Percentiles rank a stretch among this genome's conserved stretches.
phyloP scores from a whole-genome alignment of 92 coral and sea anemone species.

The Phymanthus crucifer region DNA sequence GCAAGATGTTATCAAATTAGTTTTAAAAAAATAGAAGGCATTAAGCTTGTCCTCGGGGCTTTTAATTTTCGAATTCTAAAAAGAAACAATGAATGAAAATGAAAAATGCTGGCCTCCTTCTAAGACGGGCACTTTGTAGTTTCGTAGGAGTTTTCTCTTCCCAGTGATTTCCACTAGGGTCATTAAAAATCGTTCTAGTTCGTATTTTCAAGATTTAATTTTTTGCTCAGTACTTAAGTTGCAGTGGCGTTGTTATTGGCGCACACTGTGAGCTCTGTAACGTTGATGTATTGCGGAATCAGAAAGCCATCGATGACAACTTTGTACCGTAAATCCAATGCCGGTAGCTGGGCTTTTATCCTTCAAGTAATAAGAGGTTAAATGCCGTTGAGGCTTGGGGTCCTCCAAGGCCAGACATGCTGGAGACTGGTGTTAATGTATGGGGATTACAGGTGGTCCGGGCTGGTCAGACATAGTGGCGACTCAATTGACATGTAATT shows the following conservation, averaged over 20 bases:
- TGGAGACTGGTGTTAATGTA: conserved; percentile 16
- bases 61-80: neutral
- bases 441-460: conserved; percentile 17
- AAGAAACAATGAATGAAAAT: neutral
- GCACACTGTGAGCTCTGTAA: neutral
- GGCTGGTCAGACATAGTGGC: conserved; percentile 22
- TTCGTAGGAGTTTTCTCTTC: too few relatives aligned
- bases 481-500: conserved; percentile 8
- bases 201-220: neutral
- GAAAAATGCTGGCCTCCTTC: too few relatives aligned
- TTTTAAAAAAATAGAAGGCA: neutral
- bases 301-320: neutral
- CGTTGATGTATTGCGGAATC: neutral
- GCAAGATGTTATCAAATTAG: conserved; percentile 8
- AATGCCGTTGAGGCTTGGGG: conserved; percentile 24
- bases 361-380: neutral
- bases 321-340: neutral
- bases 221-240: neutral
- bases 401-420: conserved; percentile 13
- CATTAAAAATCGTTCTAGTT: neutral
- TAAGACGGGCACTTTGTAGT: too few relatives aligned
- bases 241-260: neutral
- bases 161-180: too few relatives aligned
- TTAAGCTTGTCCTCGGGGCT: conserved; percentile 15
- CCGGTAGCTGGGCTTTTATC: neutral